Conservation (phyloP, 2,888 invertebrate genomes). For the Rhorus exstirpatorius region DNA sequence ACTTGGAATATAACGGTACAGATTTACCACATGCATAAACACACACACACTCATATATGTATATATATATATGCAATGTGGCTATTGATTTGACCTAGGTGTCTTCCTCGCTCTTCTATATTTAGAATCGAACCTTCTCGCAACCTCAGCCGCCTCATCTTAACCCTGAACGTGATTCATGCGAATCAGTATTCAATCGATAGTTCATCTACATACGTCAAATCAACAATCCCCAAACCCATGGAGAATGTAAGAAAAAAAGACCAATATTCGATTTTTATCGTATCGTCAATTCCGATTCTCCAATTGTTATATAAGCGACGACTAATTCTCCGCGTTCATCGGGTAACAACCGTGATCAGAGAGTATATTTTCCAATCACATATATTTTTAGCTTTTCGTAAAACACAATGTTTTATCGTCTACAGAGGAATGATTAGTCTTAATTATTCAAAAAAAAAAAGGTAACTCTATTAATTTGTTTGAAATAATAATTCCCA, state of each 20-base stretch:
- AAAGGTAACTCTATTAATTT: too few relatives aligned
- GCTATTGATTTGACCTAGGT: constrained; percentile 80
- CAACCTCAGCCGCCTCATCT: constrained; percentile 75
- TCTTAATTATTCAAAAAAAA: too few relatives aligned
- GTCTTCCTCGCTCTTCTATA: constrained; percentile 73
- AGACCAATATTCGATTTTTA: not conserved
- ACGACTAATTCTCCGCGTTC: constrained; percentile 30
- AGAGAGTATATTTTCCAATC: too few relatives aligned
- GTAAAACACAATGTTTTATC: too few relatives aligned
- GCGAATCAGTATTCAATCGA: constrained; percentile 34
- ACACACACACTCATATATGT: constrained; percentile 50
- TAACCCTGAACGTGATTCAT: constrained; percentile 74
- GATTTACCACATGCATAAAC: constrained; percentile 57
- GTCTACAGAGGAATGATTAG: too few relatives aligned
- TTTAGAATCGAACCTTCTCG: constrained; percentile 79
- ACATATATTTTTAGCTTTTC: too few relatives aligned
- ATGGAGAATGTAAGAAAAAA: constrained; percentile 14
- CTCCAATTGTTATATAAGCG: not conserved
- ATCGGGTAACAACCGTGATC: constrained; percentile 10
- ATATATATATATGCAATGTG: constrained; percentile 68
- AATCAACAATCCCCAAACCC: constrained; percentile 33
- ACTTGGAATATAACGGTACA: constrained; percentile 68
- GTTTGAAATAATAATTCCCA: too few relatives aligned
- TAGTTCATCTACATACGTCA: constrained; percentile 51
- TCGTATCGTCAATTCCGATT: not conserved